Evolutionary conservation across 2,797 vertebrate species (phyloP), one percentile per base, ranked within the genome.

Genomic region (Tarsius wallacei): DNA sequence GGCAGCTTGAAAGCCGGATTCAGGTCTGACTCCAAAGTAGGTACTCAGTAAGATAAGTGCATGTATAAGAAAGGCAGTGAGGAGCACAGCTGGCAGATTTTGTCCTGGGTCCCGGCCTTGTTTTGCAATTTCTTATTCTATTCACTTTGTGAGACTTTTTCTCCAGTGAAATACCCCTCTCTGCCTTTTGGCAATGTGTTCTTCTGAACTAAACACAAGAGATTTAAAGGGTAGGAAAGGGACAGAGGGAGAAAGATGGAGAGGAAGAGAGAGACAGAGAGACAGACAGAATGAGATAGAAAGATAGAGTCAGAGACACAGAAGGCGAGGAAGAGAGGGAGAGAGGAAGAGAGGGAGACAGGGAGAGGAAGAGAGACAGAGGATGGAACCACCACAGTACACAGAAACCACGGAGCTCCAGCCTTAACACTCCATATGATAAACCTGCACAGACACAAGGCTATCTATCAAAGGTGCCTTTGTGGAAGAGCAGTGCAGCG

Each of bases 351-450:
- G 55, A 4, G 42, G 5, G 47, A 21, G 59, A 33, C 42, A 42
- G 42, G n/a, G n/a, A n/a, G n/a, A n/a, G n/a, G n/a, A n/a, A n/a
- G 42, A 8, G 47, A 21, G 59, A 33, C 42, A 42, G 42, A 42
- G 42, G 31, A 71, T 19, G 24, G 24, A 49, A 5, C 28, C 19
- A 5, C 31, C 2, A 0, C 15, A 13, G 31, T 2, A 9, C 21
- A 19, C 47, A 78, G 68, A 81, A 16, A 14, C 26, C 76, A 33
- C 17, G 21, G 16, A 24, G 47, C n/a, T 77, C 33, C n/a, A 12
- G 7, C 0, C 15, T 74, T 28, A 15, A 6, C 2, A 0, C 3
- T 22, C 33, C 21, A 1, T 3, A 0, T 19, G 53, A n/a, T 28
- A 14, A 84, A 26, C 33, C 11, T 5, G 5, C 0, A 2, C 13